Percentiles rank a stretch among this genome's conserved stretches.
phyloP scores from a whole-genome alignment of 1,140 invertebrate species.

The Drosophila ohnishii region DNA sequence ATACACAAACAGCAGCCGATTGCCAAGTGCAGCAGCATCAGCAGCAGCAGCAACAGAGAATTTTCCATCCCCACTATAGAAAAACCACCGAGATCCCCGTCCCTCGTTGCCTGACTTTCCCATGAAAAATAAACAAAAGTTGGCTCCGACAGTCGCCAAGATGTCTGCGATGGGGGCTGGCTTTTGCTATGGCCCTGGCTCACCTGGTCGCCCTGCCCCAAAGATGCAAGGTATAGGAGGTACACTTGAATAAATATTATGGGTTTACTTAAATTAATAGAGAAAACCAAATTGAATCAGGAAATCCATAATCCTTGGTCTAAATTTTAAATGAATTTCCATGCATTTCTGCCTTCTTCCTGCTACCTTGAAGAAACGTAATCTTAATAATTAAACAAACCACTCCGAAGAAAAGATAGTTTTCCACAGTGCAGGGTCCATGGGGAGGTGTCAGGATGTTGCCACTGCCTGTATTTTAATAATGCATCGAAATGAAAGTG shows the following conservation, averaged over 20 bases:
- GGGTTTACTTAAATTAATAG: background rate
- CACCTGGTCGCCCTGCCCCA: conserved; percentile 52
- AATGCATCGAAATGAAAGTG: conserved; percentile 80
- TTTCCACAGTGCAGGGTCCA: conserved; percentile 31
- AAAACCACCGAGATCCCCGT: background rate
- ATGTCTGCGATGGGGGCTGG: conserved; percentile 66
- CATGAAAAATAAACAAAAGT: conserved; percentile 77
- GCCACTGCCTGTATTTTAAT: conserved; percentile 75
- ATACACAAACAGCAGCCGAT: conserved; percentile 53
- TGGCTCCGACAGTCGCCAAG: conserved; percentile 75
- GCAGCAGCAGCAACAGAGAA: conserved; percentile 37
- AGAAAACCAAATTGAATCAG: background rate
- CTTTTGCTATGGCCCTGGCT: conserved; percentile 38
- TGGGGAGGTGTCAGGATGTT: conserved; percentile 72
- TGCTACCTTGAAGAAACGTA: background rate
- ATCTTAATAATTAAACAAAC: background rate
- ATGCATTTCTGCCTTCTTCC: background rate
- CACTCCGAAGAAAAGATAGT: background rate
- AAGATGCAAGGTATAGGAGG: conserved; percentile 6
- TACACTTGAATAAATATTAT: conserved; percentile 15
- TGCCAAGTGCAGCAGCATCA: conserved; percentile 62
- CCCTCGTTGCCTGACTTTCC: conserved; percentile 60
- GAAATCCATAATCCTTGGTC: background rate
- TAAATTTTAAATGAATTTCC: background rate
- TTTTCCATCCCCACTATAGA: conserved; percentile 1